These are phyloP conservation scores for Saccostrea glomerata DNA, from an alignment of 1,140 invertebrate species.

Conservation along the genomic window DNA sequence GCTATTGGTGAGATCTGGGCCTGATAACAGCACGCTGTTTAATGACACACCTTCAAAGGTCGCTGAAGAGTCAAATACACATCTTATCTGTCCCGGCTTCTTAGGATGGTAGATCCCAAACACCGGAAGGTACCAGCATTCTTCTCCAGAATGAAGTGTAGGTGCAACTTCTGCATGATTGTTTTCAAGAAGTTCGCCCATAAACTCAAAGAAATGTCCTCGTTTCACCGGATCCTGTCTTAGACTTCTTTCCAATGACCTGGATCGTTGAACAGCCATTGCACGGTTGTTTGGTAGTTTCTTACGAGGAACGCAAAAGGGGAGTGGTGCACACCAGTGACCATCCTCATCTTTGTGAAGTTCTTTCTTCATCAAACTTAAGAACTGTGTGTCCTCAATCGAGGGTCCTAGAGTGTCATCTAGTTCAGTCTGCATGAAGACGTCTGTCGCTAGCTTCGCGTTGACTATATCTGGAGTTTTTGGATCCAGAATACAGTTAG, in stretches of 20 bases:
- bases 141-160: neutral
- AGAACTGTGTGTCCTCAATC: constrained; percentile 12
- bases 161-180: neutral
- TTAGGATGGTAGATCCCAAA: no score
- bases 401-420: constrained; percentile 46
- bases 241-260: constrained; percentile 28
- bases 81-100: no score
- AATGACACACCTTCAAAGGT: no score
- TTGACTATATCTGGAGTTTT: neutral
- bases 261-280: constrained; percentile 6
- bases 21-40: no score
- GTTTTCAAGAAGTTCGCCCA: neutral
- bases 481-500: neutral
- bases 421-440: constrained; percentile 14
- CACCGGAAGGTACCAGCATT: constrained; percentile 52
- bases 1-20: no score
- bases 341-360: no score
- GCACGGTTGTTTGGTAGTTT: constrained; percentile 46
- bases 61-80: no score
- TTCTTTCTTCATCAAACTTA: no score
- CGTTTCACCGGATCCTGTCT: constrained; percentile 29
- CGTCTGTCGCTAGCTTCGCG: neutral
- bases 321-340: no score
- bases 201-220: constrained; percentile 46
- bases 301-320: constrained; percentile 8